Conservation (phyloP, 2,797 vertebrate genomes). For the Threskiornis aethiopicus region DNA sequence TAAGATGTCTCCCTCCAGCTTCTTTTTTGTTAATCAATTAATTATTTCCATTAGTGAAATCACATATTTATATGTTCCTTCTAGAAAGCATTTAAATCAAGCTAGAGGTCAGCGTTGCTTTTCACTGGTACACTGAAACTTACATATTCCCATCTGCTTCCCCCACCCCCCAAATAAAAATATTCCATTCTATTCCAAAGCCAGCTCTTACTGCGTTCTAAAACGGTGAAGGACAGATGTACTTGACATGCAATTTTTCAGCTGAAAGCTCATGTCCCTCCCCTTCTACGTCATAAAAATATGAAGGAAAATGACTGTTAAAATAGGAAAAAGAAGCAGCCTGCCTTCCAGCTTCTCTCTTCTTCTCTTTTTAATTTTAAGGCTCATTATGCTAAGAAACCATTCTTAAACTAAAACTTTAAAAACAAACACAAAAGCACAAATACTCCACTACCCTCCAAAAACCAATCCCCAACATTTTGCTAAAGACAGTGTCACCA, state of each 20-base stretch:
- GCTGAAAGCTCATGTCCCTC: slow-evolving; percentile 3
- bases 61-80: background rate
- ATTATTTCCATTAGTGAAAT: background rate
- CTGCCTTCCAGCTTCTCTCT: slow-evolving; percentile 21
- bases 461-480: background rate
- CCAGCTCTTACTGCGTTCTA: background rate
- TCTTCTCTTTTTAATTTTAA: background rate
- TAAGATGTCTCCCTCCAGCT: background rate
- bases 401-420: background rate
- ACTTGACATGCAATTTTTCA: slow-evolving; percentile 32
- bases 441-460: background rate
- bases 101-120: background rate
- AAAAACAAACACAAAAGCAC: background rate
- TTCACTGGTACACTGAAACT: background rate
- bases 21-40: background rate
- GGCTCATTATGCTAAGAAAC: background rate
- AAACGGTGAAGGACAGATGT: slow-evolving; percentile 19
- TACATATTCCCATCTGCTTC: background rate
- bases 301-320: slow-evolving; percentile 30
- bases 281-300: slow-evolving; percentile 12
- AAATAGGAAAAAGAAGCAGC: slow-evolving; percentile 7
- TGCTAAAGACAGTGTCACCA: background rate
- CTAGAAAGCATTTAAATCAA: background rate
- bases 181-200: slow-evolving; percentile 16
- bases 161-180: background rate